phyloP scores from a whole-genome alignment of 2,113 vertebrate species.

The Donacobius atricapilla region DNA sequence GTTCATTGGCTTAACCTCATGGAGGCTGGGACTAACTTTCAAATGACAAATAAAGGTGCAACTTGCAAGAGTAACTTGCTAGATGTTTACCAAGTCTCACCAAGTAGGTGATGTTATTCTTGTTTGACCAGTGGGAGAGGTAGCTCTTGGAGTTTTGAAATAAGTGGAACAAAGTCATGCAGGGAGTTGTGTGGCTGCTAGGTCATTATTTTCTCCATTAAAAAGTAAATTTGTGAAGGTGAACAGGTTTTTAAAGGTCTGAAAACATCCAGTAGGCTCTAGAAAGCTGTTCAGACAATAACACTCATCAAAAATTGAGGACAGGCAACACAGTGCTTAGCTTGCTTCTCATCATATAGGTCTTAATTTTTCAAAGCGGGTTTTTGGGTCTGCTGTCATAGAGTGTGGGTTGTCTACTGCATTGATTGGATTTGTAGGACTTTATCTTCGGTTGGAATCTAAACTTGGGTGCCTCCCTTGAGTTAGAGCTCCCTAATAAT shows the following conservation, averaged over 20 bases:
- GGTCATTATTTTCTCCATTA: neutral
- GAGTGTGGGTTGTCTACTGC: neutral
- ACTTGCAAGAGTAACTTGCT: neutral
- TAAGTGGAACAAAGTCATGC: neutral
- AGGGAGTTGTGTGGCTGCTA: neutral
- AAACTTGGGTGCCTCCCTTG: neutral
- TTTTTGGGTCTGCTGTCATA: neutral
- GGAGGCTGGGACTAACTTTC: neutral
- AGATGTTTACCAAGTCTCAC: neutral
- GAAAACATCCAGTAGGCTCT: neutral
- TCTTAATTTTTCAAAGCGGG: neutral
- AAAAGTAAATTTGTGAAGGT: neutral
- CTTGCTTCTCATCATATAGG: neutral
- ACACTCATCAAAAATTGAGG: neutral
- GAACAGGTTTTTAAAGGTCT: neutral
- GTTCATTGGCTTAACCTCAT: fast-evolving
- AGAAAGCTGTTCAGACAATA: neutral
- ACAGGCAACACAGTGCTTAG: neutral
- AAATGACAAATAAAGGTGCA: neutral
- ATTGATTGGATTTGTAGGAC: neutral
- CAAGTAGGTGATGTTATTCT: neutral
- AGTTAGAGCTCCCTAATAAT: neutral
- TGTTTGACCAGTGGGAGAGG: neutral
- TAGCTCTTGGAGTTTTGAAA: neutral
- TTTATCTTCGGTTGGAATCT: neutral